Evolutionary conservation across 2,888 invertebrate species (phyloP).

Genomic region (Rutpela maculata): DNA sequence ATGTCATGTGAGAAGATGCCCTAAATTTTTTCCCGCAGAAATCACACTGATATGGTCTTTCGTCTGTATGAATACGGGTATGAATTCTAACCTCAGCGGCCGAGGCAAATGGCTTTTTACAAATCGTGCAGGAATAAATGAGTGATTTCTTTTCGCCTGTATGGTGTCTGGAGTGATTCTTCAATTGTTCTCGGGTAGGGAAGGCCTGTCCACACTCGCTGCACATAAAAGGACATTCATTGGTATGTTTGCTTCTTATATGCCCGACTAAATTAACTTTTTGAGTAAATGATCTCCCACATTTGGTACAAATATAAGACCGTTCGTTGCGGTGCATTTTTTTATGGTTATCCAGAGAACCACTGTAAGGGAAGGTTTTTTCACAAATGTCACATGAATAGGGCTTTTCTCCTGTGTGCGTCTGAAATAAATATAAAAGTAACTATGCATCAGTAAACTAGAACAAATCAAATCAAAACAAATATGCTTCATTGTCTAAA

Average conservation of each 20-base stretch:
- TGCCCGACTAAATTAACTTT: conserved; percentile 62
- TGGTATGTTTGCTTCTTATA: conserved; percentile 62
- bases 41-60: conserved; percentile 64
- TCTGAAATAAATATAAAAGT: conserved; percentile 49
- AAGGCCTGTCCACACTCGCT: conserved; percentile 62
- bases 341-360: conserved; percentile 63
- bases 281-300: conserved; percentile 62
- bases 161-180: conserved; percentile 63
- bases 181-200: conserved; percentile 61
- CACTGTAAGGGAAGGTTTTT: conserved; percentile 62
- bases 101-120: conserved; percentile 60
- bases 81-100: conserved; percentile 59
- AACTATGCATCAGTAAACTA: too few relatives aligned
- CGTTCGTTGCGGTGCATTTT: conserved; percentile 61
- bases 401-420: conserved; percentile 62
- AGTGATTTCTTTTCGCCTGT: conserved; percentile 63
- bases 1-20: conserved; percentile 68
- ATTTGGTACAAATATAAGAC: conserved; percentile 60
- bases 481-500: too few relatives aligned
- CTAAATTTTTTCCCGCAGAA: conserved; percentile 64
- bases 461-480: too few relatives aligned
- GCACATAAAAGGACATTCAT: conserved; percentile 66
- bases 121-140: conserved; percentile 57
- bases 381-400: conserved; percentile 62
- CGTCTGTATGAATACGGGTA: conserved; percentile 62